Conservation (phyloP, 2,113 vertebrate genomes). For the Mus spicilegus region DNA sequence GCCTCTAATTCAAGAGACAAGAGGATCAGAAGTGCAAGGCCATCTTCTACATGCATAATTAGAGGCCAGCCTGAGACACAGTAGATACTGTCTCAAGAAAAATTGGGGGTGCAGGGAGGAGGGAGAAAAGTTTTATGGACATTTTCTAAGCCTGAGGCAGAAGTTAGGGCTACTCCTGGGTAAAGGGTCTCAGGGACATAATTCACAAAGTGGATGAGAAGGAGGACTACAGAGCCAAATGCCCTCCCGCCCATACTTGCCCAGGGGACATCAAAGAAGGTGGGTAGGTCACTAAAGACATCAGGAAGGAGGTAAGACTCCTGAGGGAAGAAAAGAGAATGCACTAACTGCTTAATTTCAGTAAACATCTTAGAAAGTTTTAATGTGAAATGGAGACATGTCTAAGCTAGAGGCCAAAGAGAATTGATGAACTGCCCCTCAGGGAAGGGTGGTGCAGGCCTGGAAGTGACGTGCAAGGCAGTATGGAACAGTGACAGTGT, state of each 20-base stretch:
- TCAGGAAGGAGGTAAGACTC: neutral
- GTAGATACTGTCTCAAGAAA: neutral
- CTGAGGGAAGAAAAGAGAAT: neutral
- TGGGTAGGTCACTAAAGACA: neutral
- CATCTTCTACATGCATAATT: neutral
- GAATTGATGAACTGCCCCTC: neutral
- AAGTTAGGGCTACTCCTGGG: neutral
- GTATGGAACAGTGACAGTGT: neutral
- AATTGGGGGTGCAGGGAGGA: too few species aligned
- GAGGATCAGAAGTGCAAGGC: rapidly evolving
- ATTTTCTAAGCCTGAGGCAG: neutral
- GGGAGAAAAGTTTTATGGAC: neutral
- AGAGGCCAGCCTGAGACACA: neutral
- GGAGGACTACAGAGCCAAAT: neutral
- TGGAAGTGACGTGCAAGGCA: neutral
- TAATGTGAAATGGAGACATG: neutral
- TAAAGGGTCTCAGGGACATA: neutral
- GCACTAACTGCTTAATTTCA: neutral
- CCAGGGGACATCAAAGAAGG: too few species aligned
- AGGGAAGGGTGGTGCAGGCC: neutral
- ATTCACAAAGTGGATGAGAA: neutral
- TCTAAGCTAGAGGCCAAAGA: neutral
- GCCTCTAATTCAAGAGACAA: neutral
- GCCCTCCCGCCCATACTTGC: neutral
- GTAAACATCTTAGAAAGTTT: neutral